phyloP scores from a whole-genome alignment of 2,113 vertebrate species.

The Myotis yumanensis region DNA sequence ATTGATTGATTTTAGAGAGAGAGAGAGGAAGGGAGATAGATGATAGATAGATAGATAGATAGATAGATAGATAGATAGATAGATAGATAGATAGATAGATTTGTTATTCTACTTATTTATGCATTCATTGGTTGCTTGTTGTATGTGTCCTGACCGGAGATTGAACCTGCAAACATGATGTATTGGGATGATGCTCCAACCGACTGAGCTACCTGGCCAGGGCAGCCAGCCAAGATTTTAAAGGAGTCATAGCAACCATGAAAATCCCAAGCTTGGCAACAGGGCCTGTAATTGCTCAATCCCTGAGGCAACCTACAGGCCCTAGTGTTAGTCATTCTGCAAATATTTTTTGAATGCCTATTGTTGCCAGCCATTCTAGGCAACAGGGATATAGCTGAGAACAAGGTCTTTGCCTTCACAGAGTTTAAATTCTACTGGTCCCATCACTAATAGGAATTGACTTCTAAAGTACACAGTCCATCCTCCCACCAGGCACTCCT shows the following conservation, averaged over 20 bases:
- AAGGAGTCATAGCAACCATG: background rate
- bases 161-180: too few relatives aligned
- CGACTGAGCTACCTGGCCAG: too few relatives aligned
- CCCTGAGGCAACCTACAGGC: background rate
- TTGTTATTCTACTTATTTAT: too few relatives aligned
- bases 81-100: too few relatives aligned
- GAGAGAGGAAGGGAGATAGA: too few relatives aligned
- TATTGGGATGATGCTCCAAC: too few relatives aligned
- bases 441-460: background rate
- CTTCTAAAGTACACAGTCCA: background rate
- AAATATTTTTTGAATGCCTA: background rate
- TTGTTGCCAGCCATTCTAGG: background rate
- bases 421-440: background rate
- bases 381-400: background rate
- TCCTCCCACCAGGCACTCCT: background rate
- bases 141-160: too few relatives aligned
- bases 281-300: background rate
- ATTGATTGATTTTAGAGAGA: too few relatives aligned
- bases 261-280: background rate
- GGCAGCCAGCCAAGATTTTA: background rate
- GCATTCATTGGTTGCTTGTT: too few relatives aligned
- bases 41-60: too few relatives aligned
- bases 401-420: background rate
- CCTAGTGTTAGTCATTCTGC: background rate
- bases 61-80: too few relatives aligned